phyloP scores from a whole-genome alignment of 2,113 vertebrate species.

The Gallinago undulata region DNA sequence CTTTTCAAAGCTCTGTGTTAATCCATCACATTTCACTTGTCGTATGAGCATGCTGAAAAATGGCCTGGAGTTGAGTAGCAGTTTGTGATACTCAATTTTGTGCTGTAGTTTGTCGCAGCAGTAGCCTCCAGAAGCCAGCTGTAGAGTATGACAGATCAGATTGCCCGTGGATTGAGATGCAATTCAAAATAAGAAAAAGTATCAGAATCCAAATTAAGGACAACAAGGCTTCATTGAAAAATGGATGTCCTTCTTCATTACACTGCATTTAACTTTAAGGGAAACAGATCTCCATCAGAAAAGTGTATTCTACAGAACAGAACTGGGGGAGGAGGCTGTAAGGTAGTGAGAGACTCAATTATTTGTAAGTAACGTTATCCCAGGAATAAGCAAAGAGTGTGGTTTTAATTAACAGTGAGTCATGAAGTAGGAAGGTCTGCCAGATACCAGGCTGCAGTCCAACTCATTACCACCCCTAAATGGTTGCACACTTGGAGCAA shows the following conservation, averaged over 20 bases:
- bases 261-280: neutral
- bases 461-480: constrained; percentile 67
- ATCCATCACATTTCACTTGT: neutral
- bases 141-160: neutral
- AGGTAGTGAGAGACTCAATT: constrained; percentile 20
- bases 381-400: constrained; percentile 67
- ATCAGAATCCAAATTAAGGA: constrained; percentile 11
- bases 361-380: constrained; percentile 59
- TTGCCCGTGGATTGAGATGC: neutral
- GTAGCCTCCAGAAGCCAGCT: neutral
- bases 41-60: neutral
- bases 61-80: neutral
- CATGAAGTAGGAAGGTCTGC: constrained; percentile 61
- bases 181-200: neutral
- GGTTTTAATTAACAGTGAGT: constrained; percentile 78
- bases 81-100: neutral
- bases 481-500: constrained; percentile 64
- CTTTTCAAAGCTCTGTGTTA: neutral
- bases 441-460: constrained; percentile 54
- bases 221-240: neutral
- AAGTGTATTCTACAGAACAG: neutral
- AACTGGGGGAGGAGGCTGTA: neutral
- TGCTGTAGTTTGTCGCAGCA: neutral
- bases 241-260: constrained; percentile 24
- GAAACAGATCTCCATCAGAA: constrained; percentile 33